Conservation (phyloP, 2,797 vertebrate species). For the Forpus xanthops region DNA sequence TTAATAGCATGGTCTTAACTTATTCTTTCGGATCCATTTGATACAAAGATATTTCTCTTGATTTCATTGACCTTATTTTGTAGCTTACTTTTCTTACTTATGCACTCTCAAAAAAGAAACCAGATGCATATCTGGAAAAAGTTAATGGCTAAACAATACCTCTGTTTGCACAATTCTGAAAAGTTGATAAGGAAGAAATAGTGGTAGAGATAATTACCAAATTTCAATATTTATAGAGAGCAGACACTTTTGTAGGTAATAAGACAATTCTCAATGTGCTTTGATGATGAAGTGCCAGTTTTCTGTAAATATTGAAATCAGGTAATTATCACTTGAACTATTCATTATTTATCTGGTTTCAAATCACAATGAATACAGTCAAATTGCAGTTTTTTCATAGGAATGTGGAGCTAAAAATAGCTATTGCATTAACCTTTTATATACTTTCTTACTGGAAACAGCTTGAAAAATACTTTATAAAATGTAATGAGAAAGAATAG, state of each 20-base stretch:
- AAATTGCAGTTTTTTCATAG: constrained; percentile 19
- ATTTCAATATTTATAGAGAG: constrained; percentile 71
- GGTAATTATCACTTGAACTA: constrained; percentile 64
- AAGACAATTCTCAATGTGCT: constrained; percentile 56
- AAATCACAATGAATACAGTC: constrained; percentile 38
- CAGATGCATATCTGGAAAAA: background rate
- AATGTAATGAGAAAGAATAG: background rate
- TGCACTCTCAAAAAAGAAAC: constrained; percentile 24
- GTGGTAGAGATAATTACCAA: constrained; percentile 60
- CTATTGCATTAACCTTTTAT: background rate
- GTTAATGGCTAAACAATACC: constrained; percentile 44
- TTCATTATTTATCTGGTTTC: constrained; percentile 71
- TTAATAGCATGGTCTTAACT: background rate
- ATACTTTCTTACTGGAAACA: background rate
- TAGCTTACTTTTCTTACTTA: constrained; percentile 9
- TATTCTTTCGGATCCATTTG: background rate
- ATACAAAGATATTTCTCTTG: background rate
- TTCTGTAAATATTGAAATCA: constrained; percentile 78
- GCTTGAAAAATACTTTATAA: background rate
- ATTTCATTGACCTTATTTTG: constrained; percentile 13
- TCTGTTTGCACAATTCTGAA: constrained; percentile 25
- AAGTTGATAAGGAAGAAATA: constrained; percentile 60
- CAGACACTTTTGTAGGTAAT: constrained; percentile 57
- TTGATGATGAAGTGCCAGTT: constrained; percentile 69
- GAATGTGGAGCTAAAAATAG: constrained; percentile 16